phyloP scores from a whole-genome alignment of 1,140 invertebrate genomes.

The Diorhabda sublineata region DNA sequence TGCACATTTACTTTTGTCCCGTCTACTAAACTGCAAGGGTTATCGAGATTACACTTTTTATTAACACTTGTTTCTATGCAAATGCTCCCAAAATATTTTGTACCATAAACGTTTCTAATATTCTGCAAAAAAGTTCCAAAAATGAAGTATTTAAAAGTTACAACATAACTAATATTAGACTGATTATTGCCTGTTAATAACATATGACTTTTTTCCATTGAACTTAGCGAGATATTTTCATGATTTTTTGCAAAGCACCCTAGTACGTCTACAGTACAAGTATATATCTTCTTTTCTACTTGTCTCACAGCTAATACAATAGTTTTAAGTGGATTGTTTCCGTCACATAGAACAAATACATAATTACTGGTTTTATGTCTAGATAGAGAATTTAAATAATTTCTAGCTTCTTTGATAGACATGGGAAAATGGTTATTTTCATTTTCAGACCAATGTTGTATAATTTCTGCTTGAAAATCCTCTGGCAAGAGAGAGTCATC shows the following conservation, averaged over 20 bases:
- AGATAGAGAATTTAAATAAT: constrained; percentile 16
- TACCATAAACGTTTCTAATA: constrained; percentile 12
- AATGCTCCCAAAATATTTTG: constrained; percentile 20
- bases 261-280: constrained; percentile 13
- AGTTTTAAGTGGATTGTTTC: constrained; percentile 21
- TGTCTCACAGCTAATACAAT: constrained; percentile 17
- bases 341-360: constrained; percentile 26
- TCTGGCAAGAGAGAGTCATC: constrained; percentile 10
- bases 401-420: constrained; percentile 22
- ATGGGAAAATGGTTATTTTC: constrained; percentile 25
- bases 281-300: constrained; percentile 3
- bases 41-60: constrained; percentile 11
- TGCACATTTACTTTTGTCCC: constrained; percentile 23
- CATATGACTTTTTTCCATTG: constrained; percentile 22
- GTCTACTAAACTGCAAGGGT: neutral
- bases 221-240: constrained; percentile 8
- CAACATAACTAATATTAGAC: neutral
- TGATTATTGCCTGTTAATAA: neutral
- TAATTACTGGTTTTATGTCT: constrained; percentile 7
- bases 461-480: constrained; percentile 8
- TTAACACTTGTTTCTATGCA: constrained; percentile 19
- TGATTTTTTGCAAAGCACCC: constrained; percentile 17
- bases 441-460: constrained; percentile 19
- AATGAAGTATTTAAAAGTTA: constrained; percentile 5
- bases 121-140: constrained; percentile 21